These are phyloP conservation scores for Empidonax traillii DNA, from an alignment of 2,113 vertebrate genomes.

Conservation along the genomic window DNA sequence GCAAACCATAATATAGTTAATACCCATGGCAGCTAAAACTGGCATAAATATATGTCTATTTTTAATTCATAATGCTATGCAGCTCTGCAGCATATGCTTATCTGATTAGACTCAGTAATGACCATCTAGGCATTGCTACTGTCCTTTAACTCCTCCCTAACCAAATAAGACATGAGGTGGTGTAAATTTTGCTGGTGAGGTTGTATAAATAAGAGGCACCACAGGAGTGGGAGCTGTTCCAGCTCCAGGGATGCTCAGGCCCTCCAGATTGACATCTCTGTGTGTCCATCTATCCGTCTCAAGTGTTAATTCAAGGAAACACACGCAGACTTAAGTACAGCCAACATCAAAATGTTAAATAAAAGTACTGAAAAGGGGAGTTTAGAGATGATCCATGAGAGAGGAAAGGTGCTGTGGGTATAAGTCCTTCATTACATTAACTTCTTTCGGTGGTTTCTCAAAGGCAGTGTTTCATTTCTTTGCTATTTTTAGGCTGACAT, in stretches of 20 bases:
- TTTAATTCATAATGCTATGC: not conserved
- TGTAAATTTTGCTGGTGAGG: not conserved
- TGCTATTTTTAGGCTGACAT: not conserved
- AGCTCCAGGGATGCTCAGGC: not conserved
- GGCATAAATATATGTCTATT: not conserved
- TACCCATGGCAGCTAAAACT: not conserved
- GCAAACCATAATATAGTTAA: not conserved
- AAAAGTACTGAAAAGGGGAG: not conserved
- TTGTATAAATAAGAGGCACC: not conserved
- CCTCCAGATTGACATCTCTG: accelerated
- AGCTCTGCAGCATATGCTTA: not conserved
- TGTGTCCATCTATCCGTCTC: not conserved
- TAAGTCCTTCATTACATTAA: not conserved
- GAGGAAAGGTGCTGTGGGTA: not conserved
- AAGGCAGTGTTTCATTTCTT: not conserved
- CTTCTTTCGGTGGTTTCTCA: not conserved
- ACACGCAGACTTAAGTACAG: accelerated
- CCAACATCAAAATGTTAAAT: not conserved
- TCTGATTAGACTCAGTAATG: not conserved
- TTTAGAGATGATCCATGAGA: not conserved
- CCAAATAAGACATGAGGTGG: not conserved
- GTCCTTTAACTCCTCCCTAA: not conserved
- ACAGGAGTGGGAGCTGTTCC: not conserved
- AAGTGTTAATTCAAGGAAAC: not conserved
- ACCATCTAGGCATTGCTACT: not conserved